Evolutionary conservation across 1,140 invertebrate genomes (phyloP).

Genomic region (Neodiprion virginianus): DNA sequence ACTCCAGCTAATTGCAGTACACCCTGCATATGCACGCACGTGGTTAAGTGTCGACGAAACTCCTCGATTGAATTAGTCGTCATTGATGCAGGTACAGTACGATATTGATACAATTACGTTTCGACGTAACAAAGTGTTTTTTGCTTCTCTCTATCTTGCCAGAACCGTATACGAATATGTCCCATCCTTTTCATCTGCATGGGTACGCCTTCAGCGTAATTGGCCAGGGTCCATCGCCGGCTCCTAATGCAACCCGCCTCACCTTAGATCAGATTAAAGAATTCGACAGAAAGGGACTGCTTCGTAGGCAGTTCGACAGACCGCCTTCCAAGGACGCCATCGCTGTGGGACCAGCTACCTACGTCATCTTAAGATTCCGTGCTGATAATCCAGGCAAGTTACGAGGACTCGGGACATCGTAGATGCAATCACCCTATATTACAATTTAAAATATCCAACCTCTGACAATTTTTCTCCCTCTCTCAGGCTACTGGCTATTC

Average conservation of each 20-base stretch:
- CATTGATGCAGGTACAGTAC: constrained; percentile 77
- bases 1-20: constrained; percentile 73
- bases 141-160: constrained; percentile 37
- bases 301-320: constrained; percentile 75
- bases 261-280: constrained; percentile 65
- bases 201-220: constrained; percentile 80
- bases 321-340: constrained; percentile 85
- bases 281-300: constrained; percentile 73
- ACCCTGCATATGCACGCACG: constrained; percentile 84
- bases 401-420: not conserved
- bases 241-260: constrained; percentile 60
- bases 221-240: constrained; percentile 78
- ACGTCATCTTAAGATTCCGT: constrained; percentile 66
- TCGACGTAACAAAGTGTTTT: not conserved
- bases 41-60: constrained; percentile 71
- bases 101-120: not conserved
- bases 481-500: constrained; percentile 61
- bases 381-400: constrained; percentile 68
- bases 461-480: not conserved
- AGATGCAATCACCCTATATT: not conserved
- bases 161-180: constrained; percentile 73
- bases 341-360: constrained; percentile 69
- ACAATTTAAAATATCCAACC: not conserved
- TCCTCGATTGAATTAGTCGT: constrained; percentile 80
- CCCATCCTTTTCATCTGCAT: constrained; percentile 85